Evolutionary conservation across 2,888 invertebrate species (phyloP), one percentile per base, ranked within the genome.

Genomic region (Adelognathus sp.): DNA sequence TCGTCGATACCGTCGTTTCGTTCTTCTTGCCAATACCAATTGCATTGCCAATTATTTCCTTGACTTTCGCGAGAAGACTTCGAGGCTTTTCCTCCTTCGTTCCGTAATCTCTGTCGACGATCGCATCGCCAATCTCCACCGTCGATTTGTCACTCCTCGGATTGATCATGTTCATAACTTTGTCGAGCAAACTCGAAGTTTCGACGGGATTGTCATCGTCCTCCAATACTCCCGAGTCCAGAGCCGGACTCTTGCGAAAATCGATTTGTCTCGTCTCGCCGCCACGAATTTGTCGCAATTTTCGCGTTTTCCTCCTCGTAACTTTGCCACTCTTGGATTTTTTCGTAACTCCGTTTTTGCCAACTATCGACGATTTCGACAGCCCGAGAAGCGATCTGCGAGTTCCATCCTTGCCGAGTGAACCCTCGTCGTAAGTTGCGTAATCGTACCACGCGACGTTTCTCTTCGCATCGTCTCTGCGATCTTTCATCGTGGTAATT

Each of bases 61-160:
- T 84, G 24, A 84, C 83, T 16, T 80, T 83, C 14, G 73, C 77
- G 27, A 82, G 61, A 39, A 83, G 80, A 69, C 80, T 82, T 31
- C 80, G 76, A 14, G 81, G 76, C 27, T 71, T 76, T 46, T 75
- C 61, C 54, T 41, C 61, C 16, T 71, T 74, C 9, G 21, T 29
- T 29, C 16, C 31, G 0, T 27, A 14, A 9, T 29, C 36, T 11
- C 24, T 27, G 0, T 50, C 21, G 2, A n/a, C n/a, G n/a, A 27
- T 9, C 11, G 27, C 14, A 16, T 66, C 39, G n/a, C 39, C 46
- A 7, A 4, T 2, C 0, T 21, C 27, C 5, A 39, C 72, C 0
- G n/a, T 11, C n/a, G 9, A 3, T n/a, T n/a, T n/a, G 7, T 64
- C 39, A 18, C 18, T 33, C 18, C 67, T 72, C 7, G 79, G 46